These are phyloP conservation scores for Amphipyra tragopoginis DNA, from an alignment of 2,888 invertebrate species.

Conservation along the genomic window DNA sequence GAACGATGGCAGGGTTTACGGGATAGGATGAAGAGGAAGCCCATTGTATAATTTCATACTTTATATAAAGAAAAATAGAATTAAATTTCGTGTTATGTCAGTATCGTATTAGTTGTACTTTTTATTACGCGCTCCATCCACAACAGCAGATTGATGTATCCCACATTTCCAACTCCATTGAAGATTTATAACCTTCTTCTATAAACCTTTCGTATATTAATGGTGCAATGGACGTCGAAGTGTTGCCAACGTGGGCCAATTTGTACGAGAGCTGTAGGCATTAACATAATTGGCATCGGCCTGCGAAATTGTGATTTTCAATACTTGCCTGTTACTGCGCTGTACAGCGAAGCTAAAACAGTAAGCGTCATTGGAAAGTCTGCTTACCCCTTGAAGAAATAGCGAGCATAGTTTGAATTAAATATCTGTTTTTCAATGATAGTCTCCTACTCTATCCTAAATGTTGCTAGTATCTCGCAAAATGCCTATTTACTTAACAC, in stretches of 20 bases:
- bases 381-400: no score
- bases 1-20: no score
- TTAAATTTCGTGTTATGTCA: neutral
- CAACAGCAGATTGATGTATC: conserved; percentile 32
- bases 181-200: conserved; percentile 21
- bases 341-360: conserved; percentile 4
- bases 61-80: no score
- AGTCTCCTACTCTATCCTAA: neutral
- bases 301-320: conserved; percentile 39
- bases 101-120: neutral
- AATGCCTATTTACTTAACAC: conserved; percentile 19
- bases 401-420: no score
- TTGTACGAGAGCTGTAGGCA: conserved; percentile 21
- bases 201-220: conserved; percentile 16
- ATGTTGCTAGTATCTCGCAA: neutral
- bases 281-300: conserved; percentile 37
- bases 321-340: conserved; percentile 8
- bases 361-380: conserved; percentile 1
- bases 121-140: conserved; percentile 7
- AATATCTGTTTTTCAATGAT: neutral
- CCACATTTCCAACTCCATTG: conserved; percentile 29
- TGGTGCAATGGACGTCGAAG: conserved; percentile 33
- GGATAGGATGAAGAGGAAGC: no score
- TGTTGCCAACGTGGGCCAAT: conserved; percentile 23
- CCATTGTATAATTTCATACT: no score